Percentiles rank a stretch among this genome's conserved stretches.
phyloP scores from a whole-genome alignment of 2,888 invertebrate genomes.

The Drosophila infuscata region DNA sequence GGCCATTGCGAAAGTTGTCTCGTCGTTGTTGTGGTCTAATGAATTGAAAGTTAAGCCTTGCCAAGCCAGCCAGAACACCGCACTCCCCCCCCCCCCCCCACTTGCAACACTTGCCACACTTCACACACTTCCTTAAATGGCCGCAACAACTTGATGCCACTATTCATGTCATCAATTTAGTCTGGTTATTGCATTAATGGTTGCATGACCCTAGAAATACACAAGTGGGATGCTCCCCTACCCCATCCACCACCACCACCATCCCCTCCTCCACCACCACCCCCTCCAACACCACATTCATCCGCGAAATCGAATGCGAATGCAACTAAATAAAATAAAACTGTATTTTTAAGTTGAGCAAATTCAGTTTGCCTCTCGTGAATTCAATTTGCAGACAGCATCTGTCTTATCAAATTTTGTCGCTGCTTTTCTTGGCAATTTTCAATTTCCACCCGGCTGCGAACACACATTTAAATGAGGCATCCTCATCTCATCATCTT shows the following conservation, averaged over 20 bases:
- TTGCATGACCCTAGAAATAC: slow-evolving; percentile 1
- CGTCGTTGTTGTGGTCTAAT: slow-evolving; percentile 69
- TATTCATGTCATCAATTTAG: slow-evolving; percentile 27
- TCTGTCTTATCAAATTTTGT: slow-evolving; percentile 41
- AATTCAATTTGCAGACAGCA: slow-evolving; percentile 34
- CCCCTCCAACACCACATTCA: too few relatives aligned
- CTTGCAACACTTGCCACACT: neutral
- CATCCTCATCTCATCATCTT: neutral
- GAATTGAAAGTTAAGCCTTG: slow-evolving; percentile 71
- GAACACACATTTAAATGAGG: neutral
- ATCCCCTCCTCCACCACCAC: neutral
- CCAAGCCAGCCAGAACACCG: neutral
- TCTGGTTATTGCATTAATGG: slow-evolving; percentile 45
- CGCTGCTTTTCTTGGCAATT: slow-evolving; percentile 1
- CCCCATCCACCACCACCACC: neutral
- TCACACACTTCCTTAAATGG: neutral
- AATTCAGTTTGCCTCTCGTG: slow-evolving; percentile 40
- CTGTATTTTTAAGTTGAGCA: slow-evolving; percentile 34
- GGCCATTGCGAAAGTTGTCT: slow-evolving; percentile 66
- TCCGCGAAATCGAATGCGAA: neutral
- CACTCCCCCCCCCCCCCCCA: neutral
- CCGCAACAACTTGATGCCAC: slow-evolving; percentile 16
- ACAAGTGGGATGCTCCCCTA: neutral
- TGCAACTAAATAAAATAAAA: slow-evolving; percentile 33
- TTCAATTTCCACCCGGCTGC: neutral